These are phyloP conservation scores for Tonatia bakeri DNA, from an alignment of 2,113 vertebrate genomes.

Conservation along the genomic window DNA sequence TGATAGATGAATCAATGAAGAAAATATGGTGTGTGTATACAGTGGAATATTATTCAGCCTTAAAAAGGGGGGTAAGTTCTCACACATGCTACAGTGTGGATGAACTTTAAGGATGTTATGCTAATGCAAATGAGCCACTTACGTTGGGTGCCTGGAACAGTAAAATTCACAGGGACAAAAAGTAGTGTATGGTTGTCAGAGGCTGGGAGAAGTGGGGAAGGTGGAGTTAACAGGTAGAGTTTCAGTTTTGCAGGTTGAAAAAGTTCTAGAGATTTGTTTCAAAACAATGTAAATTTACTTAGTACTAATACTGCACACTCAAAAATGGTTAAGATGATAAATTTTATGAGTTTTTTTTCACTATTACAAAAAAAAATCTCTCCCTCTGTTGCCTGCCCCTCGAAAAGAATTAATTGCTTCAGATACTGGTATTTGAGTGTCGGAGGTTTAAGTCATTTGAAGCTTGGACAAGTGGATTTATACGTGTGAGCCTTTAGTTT, in stretches of 20 bases:
- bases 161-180: neutral
- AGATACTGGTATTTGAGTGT: neutral
- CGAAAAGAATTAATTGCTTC: slow-evolving; percentile 12
- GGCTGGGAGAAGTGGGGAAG: too few relatives aligned
- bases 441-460: neutral
- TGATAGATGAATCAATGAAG: neutral
- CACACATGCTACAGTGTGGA: too few relatives aligned
- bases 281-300: neutral
- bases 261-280: neutral
- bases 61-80: neutral
- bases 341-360: neutral
- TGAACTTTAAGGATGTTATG: neutral
- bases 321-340: neutral
- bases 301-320: neutral
- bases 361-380: neutral
- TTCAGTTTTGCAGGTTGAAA: neutral
- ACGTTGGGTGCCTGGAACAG: too few relatives aligned
- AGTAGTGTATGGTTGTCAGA: neutral
- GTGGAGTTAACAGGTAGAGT: neutral
- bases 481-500: neutral
- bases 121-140: neutral
- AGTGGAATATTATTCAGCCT: neutral
- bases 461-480: neutral
- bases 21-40: neutral
- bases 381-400: neutral